Conservation (phyloP, 2,113 vertebrate species). For the Alectura lathami region DNA sequence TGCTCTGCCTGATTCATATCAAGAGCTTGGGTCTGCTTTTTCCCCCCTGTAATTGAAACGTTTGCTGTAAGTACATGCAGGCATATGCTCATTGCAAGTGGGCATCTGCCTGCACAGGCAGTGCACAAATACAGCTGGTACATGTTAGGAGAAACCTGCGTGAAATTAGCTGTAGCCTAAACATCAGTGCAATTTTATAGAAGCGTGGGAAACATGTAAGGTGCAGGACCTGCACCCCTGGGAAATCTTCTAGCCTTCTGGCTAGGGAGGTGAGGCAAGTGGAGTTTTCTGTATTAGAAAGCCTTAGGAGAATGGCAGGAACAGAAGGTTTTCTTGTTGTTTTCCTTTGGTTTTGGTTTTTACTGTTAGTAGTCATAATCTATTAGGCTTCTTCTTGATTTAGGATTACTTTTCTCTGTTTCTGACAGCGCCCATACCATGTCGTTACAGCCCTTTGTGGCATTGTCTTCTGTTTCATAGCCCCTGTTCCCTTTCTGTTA, state of each 20-base stretch:
- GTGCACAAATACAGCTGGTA: neutral
- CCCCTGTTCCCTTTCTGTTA: neutral
- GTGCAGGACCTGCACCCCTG: neutral
- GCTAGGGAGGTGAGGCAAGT: neutral
- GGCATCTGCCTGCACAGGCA: neutral
- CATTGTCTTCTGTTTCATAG: neutral
- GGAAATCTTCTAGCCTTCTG: neutral
- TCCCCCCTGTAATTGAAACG: neutral
- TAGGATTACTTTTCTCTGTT: neutral
- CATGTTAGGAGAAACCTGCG: neutral
- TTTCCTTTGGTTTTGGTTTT: neutral
- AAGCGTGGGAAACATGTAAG: neutral
- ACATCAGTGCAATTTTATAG: neutral
- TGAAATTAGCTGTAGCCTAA: neutral
- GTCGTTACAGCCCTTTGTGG: neutral
- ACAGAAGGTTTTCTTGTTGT: neutral
- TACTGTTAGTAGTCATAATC: neutral
- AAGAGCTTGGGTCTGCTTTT: neutral
- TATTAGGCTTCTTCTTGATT: neutral
- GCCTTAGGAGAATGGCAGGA: neutral
- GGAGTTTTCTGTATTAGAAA: neutral
- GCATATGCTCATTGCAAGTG: neutral
- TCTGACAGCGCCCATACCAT: neutral
- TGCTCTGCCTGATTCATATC: neutral
- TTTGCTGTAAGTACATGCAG: neutral